phyloP scores from a whole-genome alignment of 2,113 vertebrate species.

The Thalassarche chlororhynchos region DNA sequence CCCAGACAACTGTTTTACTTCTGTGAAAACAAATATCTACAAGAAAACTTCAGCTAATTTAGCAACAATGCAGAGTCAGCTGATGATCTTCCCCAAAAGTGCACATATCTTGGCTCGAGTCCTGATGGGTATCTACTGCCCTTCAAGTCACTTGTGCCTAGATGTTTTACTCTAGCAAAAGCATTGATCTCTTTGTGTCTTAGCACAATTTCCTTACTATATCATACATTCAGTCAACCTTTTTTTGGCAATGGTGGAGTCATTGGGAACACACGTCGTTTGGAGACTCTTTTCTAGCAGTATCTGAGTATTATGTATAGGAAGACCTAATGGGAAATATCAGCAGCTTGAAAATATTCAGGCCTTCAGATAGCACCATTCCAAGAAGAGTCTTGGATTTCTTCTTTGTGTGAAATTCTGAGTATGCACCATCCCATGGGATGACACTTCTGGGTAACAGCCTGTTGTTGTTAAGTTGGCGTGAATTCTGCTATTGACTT shows the following conservation, averaged over 20 bases:
- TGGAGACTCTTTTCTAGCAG: neutral
- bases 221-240: neutral
- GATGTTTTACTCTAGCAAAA: neutral
- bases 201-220: neutral
- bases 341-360: neutral
- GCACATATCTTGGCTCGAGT: neutral
- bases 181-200: neutral
- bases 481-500: neutral
- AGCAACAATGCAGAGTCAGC: neutral
- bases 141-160: neutral
- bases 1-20: neutral
- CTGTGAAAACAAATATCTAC: neutral
- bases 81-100: neutral
- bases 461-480: neutral
- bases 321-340: neutral
- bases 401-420: neutral
- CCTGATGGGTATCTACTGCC: neutral
- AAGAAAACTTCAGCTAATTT: neutral
- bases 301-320: neutral
- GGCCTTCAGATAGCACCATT: neutral
- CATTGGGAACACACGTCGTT: neutral
- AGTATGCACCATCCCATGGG: neutral
- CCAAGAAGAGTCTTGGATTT: neutral
- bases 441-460: neutral
- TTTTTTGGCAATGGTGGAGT: neutral